A percentile compares a stretch with the other conserved stretches of the same genome.
Conservation (phyloP, 2,797 vertebrate genomes). For the Arrhamphus sclerolepis region DNA sequence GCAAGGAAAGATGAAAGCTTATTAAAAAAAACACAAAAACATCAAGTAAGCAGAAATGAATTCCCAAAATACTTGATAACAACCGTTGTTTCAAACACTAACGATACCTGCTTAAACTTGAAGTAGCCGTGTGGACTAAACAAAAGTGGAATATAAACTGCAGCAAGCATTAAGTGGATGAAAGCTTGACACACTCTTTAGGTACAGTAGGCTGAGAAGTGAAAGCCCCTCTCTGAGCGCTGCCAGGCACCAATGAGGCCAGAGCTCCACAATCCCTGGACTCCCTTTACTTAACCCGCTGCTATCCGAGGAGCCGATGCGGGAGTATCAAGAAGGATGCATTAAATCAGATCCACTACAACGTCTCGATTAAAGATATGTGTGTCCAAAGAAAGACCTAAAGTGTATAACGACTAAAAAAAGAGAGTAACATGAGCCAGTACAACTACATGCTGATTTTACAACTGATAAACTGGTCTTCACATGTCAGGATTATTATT, state of each 20-base stretch:
- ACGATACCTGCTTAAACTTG: conserved; percentile 61
- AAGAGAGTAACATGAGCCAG: no score
- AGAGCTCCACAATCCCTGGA: conserved; percentile 15
- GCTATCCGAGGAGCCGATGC: conserved; percentile 32
- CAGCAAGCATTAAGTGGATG: conserved; percentile 55
- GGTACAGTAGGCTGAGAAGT: conserved; percentile 30
- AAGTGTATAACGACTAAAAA: no score
- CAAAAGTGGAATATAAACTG: conserved; percentile 67
- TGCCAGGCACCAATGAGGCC: conserved; percentile 59
- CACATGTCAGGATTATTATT: neutral
- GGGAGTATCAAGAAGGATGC: conserved; percentile 15
- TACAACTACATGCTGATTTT: neutral
- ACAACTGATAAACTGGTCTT: neutral
- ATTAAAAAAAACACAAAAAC: conserved; percentile 1
- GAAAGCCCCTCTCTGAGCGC: conserved; percentile 36
- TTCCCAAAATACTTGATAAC: conserved; percentile 40
- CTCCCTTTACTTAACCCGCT: conserved; percentile 33
- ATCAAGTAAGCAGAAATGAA: conserved; percentile 45
- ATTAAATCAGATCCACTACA: conserved; percentile 39
- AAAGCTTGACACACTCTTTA: conserved; percentile 55
- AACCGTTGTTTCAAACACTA: conserved; percentile 11
- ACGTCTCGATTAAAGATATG: neutral
- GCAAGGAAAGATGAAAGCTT: conserved; percentile 29
- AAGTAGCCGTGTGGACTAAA: conserved; percentile 40
- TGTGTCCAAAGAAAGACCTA: neutral